These are phyloP conservation scores for Cottus gobio DNA, from an alignment of 2,113 vertebrate species.

Conservation along the genomic window DNA sequence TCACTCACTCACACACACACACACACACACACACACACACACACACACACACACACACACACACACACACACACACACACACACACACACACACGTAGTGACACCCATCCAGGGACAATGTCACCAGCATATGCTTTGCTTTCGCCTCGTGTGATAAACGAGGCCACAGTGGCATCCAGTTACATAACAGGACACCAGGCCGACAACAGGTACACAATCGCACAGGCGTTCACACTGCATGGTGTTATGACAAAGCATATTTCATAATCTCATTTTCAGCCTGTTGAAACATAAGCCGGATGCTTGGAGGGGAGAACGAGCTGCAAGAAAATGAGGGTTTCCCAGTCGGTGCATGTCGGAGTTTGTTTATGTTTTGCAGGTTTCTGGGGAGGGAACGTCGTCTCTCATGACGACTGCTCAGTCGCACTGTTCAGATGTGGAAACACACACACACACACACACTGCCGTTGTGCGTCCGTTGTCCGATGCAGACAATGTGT, in stretches of 20 bases:
- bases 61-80: neutral
- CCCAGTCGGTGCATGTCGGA: neutral
- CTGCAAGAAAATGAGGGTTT: neutral
- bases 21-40: neutral
- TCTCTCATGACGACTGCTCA: neutral
- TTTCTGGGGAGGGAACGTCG: neutral
- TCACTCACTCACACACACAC: neutral
- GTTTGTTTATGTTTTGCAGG: conserved; percentile 17
- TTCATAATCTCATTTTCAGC: neutral
- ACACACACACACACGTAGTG: conserved; percentile 14
- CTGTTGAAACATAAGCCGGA: conserved; percentile 4
- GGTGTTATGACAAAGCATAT: conserved; percentile 12
- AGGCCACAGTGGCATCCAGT: conserved; percentile 32
- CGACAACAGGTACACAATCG: conserved; percentile 28
- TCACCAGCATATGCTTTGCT: conserved; percentile 49
- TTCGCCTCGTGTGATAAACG: conserved; percentile 34
- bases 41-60: too few species aligned
- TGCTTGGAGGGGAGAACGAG: neutral
- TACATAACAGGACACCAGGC: conserved; percentile 42
- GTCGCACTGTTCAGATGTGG: neutral
- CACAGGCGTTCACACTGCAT: neutral
- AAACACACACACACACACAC: neutral
- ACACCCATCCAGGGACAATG: conserved; percentile 26
- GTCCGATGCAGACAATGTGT: conserved; percentile 27
- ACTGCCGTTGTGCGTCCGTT: neutral